Percentiles rank a stretch among this genome's conserved stretches.
Evolutionary conservation across 1,140 invertebrate species (phyloP).

Genomic region (Octopus sinensis): DNA sequence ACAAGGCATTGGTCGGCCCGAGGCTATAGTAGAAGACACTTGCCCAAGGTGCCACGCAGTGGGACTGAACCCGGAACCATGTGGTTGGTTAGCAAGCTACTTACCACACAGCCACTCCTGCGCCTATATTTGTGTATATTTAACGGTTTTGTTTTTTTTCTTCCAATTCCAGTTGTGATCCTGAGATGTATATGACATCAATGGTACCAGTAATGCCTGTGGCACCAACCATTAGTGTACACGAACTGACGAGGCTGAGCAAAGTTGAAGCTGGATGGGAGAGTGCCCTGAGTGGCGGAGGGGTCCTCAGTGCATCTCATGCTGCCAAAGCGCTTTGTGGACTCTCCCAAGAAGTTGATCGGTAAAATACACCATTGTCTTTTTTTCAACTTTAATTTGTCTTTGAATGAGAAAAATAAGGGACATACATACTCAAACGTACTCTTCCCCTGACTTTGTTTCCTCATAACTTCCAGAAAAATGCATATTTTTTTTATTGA

Average conservation of each 20-base stretch:
- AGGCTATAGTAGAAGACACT: too few species aligned
- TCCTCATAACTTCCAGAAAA: too few species aligned
- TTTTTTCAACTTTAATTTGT: too few species aligned
- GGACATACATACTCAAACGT: too few species aligned
- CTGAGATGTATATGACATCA: constrained; percentile 32
- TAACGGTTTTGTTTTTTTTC: not conserved
- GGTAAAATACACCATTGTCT: constrained; percentile 43
- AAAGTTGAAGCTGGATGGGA: constrained; percentile 57
- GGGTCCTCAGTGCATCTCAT: constrained; percentile 74
- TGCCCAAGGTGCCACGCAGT: too few species aligned
- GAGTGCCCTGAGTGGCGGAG: constrained; percentile 52
- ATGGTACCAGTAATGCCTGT: constrained; percentile 44
- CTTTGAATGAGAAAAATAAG: too few species aligned
- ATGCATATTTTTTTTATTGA: too few species aligned
- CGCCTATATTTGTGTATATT: not conserved
- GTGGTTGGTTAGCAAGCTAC: too few species aligned
- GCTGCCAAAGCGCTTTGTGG: constrained; percentile 83
- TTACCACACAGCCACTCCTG: too few species aligned
- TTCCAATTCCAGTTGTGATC: constrained; percentile 26
- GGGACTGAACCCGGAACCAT: too few species aligned
- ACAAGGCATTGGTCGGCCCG: too few species aligned
- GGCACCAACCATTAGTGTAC: constrained; percentile 59
- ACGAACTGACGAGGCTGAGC: constrained; percentile 68
- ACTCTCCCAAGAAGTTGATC: constrained; percentile 80
- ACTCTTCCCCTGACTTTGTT: too few species aligned